These are phyloP conservation scores for Pelagia noctiluca DNA, from an alignment of 30 jellyfish, hydroid and myxozoan genomes.

Conservation along the genomic window DNA sequence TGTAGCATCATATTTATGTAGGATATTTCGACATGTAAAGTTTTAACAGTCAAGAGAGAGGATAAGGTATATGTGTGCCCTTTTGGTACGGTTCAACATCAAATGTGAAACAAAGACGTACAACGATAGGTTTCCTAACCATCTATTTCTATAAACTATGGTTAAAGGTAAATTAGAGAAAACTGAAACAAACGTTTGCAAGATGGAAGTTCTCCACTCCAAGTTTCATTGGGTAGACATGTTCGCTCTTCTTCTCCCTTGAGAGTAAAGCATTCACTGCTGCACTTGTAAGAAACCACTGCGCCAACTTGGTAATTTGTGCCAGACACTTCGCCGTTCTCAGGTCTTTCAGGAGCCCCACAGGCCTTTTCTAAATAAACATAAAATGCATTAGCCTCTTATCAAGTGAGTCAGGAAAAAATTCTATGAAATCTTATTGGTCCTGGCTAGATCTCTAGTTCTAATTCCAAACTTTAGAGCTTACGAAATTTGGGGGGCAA, in stretches of 20 bases:
- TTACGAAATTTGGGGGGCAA: no score
- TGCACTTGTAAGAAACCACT: constrained; percentile 45
- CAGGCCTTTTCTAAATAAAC: constrained; percentile 42
- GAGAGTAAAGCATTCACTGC: constrained; percentile 24
- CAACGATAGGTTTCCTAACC: neutral
- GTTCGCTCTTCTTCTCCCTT: constrained; percentile 46
- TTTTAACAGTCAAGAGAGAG: neutral
- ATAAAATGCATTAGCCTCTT: no score
- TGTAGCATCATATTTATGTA: no score
- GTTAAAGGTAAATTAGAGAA: neutral
- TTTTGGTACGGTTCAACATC: neutral
- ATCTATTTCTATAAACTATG: neutral
- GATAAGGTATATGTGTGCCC: neutral
- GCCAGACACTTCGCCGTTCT: constrained; percentile 25
- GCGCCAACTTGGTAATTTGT: constrained; percentile 8
- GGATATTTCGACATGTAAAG: no score
- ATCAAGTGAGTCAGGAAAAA: no score
- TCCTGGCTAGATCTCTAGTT: no score
- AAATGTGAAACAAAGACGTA: neutral
- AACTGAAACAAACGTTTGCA: constrained; percentile 52
- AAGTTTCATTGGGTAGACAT: constrained; percentile 58
- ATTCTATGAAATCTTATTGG: no score
- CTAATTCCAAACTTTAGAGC: no score
- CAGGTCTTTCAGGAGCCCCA: constrained; percentile 19
- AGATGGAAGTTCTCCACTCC: constrained; percentile 63